phyloP scores from a whole-genome alignment of 2,113 vertebrate species.

The Carettochelys insculpta region DNA sequence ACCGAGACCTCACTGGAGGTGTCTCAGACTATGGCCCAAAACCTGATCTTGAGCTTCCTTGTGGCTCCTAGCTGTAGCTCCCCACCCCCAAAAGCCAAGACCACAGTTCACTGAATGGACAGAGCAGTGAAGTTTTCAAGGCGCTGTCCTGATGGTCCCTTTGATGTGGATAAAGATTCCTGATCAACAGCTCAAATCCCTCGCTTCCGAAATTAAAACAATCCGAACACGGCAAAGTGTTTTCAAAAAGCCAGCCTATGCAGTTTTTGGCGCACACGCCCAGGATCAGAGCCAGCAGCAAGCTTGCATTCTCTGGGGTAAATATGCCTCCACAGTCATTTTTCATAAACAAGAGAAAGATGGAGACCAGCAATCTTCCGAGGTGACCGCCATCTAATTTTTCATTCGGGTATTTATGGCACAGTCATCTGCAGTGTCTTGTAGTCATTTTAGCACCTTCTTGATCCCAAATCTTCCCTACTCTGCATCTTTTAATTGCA shows the following conservation, averaged over 20 bases:
- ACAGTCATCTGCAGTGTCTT: constrained; percentile 36
- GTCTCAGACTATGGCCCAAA: no score
- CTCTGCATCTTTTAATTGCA: constrained; percentile 44
- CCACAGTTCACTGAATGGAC: neutral
- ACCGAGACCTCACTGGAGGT: no score
- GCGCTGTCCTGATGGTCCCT: neutral
- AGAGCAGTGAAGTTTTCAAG: neutral
- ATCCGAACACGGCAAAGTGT: neutral
- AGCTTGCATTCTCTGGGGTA: constrained; percentile 14
- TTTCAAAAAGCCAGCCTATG: constrained; percentile 20
- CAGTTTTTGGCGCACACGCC: constrained; percentile 14
- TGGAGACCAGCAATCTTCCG: constrained; percentile 33
- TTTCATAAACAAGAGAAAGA: constrained; percentile 41
- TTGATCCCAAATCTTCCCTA: constrained; percentile 44
- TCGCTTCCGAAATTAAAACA: neutral
- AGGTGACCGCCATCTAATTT: constrained; percentile 53
- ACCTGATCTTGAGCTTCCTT: neutral
- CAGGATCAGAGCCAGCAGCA: neutral
- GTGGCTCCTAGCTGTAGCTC: neutral
- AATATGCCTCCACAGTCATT: constrained; percentile 45
- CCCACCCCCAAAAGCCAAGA: neutral
- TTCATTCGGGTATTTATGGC: constrained; percentile 50
- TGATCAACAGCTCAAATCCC: neutral
- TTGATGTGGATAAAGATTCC: no score
- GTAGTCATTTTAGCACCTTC: constrained; percentile 55